Percentiles rank a stretch among this genome's conserved stretches.
These are phyloP conservation scores for Yponomeuta malinellus DNA, from an alignment of 2,888 invertebrate species.

Conservation along the genomic window DNA sequence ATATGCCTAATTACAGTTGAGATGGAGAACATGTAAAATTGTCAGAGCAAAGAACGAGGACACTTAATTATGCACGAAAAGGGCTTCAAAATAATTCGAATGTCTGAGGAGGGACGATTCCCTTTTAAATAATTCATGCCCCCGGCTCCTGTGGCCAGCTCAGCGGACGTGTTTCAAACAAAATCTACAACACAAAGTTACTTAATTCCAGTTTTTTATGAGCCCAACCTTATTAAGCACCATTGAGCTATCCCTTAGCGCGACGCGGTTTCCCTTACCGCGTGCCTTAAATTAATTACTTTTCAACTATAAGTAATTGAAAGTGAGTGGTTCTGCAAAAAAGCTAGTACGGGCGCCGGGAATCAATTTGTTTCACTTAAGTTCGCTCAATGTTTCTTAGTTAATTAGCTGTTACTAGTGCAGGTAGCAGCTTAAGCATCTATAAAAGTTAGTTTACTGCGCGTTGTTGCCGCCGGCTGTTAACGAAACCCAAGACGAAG, in stretches of 20 bases:
- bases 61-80: constrained; percentile 56
- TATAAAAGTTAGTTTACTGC: constrained; percentile 10
- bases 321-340: not conserved
- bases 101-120: constrained; percentile 50
- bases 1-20: constrained; percentile 29
- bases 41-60: constrained; percentile 35
- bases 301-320: not conserved
- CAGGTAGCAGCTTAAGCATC: constrained; percentile 11
- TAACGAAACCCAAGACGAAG: constrained; percentile 9
- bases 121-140: constrained; percentile 61
- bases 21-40: constrained; percentile 30
- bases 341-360: not conserved
- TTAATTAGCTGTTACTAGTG: constrained; percentile 9
- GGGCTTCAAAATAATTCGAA: constrained; percentile 64
- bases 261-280: not conserved
- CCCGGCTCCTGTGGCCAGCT: not conserved
- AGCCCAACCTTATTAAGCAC: not conserved
- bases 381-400: constrained; percentile 6
- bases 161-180: constrained; percentile 1
- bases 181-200: not conserved
- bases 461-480: not conserved
- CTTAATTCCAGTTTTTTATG: not conserved
- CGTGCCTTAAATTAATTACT: not conserved
- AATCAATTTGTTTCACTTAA: constrained; percentile 1
- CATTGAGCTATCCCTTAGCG: not conserved